Conservation (phyloP, 2,888 invertebrate species). For the Prostheceraeus crozeri region DNA sequence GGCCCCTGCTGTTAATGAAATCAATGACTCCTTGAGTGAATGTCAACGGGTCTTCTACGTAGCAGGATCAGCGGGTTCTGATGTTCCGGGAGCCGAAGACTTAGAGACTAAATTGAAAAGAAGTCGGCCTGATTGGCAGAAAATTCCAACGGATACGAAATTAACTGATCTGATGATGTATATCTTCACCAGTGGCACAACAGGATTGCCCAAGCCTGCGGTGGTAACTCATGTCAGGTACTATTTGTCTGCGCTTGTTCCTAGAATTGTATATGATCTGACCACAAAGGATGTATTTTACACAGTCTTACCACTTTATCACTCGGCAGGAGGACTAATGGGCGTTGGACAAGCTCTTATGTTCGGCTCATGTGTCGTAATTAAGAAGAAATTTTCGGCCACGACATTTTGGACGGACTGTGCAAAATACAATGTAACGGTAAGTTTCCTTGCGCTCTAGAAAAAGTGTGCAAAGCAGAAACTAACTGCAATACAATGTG, state of each 20-base stretch:
- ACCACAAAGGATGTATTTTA: constrained; percentile 69
- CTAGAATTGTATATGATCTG: constrained; percentile 44
- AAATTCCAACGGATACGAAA: too few relatives aligned
- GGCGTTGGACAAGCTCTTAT: constrained; percentile 68
- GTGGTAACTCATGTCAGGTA: constrained; percentile 85
- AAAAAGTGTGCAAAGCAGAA: too few relatives aligned
- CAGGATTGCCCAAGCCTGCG: constrained; percentile 92
- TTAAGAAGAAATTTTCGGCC: constrained; percentile 85
- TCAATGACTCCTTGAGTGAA: too few relatives aligned
- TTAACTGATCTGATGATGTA: constrained; percentile 72
- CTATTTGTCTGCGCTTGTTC: constrained; percentile 31
- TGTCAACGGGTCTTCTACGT: too few relatives aligned
- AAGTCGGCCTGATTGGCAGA: too few relatives aligned
- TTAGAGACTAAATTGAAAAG: too few relatives aligned
- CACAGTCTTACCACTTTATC: constrained; percentile 84
- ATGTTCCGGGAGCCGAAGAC: too few relatives aligned
- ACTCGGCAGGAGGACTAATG: constrained; percentile 84
- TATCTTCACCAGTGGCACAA: constrained; percentile 96
- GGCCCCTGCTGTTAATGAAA: constrained; percentile 10
- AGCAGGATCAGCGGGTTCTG: too few relatives aligned
- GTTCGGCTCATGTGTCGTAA: constrained; percentile 68
- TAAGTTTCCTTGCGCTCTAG: too few relatives aligned
- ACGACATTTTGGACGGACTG: constrained; percentile 85
- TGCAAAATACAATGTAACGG: constrained; percentile 83
- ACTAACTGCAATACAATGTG: too few relatives aligned